phyloP scores from a whole-genome alignment of 2,797 vertebrate genomes.

The Dryobates pubescens region DNA sequence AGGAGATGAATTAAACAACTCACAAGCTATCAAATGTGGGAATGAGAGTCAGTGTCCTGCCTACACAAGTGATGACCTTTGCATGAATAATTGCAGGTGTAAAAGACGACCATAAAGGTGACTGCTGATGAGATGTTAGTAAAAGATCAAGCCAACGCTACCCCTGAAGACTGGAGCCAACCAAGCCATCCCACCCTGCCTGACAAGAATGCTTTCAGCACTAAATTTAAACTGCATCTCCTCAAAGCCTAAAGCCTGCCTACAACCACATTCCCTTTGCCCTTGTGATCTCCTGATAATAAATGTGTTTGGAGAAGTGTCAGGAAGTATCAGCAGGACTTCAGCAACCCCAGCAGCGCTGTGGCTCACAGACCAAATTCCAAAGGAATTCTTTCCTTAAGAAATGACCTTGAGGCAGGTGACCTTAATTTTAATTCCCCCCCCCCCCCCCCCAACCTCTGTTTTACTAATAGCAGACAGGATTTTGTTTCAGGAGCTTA shows the following conservation, averaged over 20 bases:
- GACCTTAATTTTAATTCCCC: background rate
- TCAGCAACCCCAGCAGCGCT: background rate
- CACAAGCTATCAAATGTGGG: background rate
- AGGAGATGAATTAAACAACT: background rate
- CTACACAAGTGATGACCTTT: background rate
- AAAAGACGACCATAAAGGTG: background rate
- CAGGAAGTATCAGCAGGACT: background rate
- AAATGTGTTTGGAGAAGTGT: background rate
- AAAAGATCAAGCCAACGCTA: background rate
- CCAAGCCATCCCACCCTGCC: background rate
- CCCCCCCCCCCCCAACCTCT: background rate
- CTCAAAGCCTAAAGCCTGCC: background rate
- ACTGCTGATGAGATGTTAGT: background rate
- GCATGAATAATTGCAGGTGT: background rate
- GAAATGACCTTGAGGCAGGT: constrained; percentile 19
- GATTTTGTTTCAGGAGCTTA: background rate
- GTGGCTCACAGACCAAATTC: background rate
- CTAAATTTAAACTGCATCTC: background rate
- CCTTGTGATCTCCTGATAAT: background rate
- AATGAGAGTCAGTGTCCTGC: background rate
- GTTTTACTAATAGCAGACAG: background rate
- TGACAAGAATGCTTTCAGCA: background rate
- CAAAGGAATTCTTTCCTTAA: background rate
- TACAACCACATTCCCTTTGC: background rate
- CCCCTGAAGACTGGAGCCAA: background rate